Conservation (phyloP, 2,888 invertebrate genomes). For the Macrophya alboannulata region DNA sequence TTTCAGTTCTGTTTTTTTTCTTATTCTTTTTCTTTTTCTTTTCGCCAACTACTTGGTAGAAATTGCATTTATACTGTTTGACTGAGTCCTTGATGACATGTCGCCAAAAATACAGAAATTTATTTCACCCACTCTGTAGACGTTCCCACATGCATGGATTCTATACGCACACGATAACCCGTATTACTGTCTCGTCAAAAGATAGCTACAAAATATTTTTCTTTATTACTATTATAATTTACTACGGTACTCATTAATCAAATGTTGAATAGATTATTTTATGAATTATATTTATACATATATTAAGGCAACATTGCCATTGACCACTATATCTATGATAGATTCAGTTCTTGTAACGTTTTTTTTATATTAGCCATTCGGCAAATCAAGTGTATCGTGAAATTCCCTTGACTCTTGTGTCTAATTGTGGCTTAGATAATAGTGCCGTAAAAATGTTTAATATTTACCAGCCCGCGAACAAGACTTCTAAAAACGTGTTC, state of each 20-base stretch:
- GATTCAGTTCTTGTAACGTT: background rate
- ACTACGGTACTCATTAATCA: slow-evolving; percentile 22
- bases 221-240: background rate
- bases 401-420: background rate
- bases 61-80: slow-evolving; percentile 39
- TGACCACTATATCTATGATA: background rate
- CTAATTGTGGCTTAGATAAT: slow-evolving; percentile 8
- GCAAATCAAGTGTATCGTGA: slow-evolving; percentile 1
- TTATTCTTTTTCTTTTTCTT: background rate
- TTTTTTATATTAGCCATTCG: background rate
- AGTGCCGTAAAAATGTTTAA: slow-evolving; percentile 1
- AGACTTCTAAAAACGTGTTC: background rate
- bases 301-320: slow-evolving; percentile 23
- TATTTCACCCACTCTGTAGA: background rate
- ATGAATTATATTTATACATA: background rate
- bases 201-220: background rate
- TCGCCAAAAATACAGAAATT: background rate
- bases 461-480: background rate
- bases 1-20: background rate
- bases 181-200: slow-evolving; percentile 39
- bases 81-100: background rate
- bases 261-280: slow-evolving; percentile 26
- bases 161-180: slow-evolving; percentile 38
- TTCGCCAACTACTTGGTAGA: background rate
- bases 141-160: background rate